Conservation (phyloP, 2,113 vertebrate species). For the Caretta caretta region DNA sequence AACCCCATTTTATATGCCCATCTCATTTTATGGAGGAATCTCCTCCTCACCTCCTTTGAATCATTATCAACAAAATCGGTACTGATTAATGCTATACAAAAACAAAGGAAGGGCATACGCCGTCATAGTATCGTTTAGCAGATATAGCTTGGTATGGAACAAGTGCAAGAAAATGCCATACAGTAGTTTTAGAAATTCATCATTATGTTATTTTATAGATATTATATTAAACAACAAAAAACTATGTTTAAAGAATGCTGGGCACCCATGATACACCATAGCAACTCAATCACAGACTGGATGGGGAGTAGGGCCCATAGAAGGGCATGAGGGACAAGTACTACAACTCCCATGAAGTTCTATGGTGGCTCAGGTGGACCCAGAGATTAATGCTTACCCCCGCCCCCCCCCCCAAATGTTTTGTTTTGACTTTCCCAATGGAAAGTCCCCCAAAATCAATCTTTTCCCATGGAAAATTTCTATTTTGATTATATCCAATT, state of each 20-base stretch:
- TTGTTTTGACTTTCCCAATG: neutral
- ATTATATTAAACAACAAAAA: neutral
- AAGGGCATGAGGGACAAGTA: neutral
- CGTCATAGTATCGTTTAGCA: neutral
- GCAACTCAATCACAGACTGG: neutral
- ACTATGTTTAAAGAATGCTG: neutral
- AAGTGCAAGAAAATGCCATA: neutral
- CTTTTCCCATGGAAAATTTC: neutral
- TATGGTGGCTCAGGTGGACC: rapidly evolving
- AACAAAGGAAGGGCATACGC: neutral
- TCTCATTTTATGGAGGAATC: neutral
- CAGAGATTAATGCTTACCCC: neutral
- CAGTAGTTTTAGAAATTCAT: neutral
- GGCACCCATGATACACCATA: too few species aligned
- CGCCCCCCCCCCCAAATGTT: neutral
- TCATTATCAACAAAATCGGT: neutral
- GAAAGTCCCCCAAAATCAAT: neutral
- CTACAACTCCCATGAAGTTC: neutral
- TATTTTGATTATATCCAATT: neutral
- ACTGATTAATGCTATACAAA: neutral
- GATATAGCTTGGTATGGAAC: neutral
- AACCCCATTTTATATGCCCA: neutral
- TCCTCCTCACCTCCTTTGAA: neutral
- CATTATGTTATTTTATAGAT: neutral
- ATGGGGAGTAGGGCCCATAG: neutral